Evolutionary conservation across 2,888 invertebrate species (phyloP), one percentile per base, ranked within the genome.

Genomic region (Anthoptus insignis): DNA sequence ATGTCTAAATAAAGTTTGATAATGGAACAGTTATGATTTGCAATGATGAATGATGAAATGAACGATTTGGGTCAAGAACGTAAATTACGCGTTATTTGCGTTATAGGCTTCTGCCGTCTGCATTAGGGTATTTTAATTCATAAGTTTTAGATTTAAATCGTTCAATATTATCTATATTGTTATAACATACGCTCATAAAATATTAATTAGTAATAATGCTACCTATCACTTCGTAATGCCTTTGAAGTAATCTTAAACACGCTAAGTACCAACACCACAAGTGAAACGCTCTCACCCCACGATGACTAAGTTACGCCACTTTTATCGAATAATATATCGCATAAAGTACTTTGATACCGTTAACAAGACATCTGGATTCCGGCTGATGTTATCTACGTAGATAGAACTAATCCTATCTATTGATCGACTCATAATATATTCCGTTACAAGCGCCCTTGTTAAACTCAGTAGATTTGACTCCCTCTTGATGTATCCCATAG

Each of bases 361-460:
- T 59, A 59, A 65, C 64, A 64, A 64, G 64, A 64, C 58, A 64
- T 64, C 58, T 64, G 58, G 52, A 57, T 52, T 45, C 39, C 58
- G 64, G 52, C 59, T 67, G 59, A 68, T 73, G 63, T 70, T 72
- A 71, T 73, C 68, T 65, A 53, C 65, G 57, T 53, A 73, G 64
- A 65, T 69, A 66, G 60, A 57, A 69, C 66, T 71, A 83, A 82
- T 80, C 73, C 77, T 76, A 78, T 79, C 76, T 82, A 89, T 86
- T 81, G 87, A 88, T 88, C 86, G 77, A 70, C 75, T 78, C 80
- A 82, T 91, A 87, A 89, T 86, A 84, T 87, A 89, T 89, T 88
- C 89, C 73, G 80, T 78, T 83, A 83, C 85, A 85, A 88, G 86
- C 81, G 84, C 87, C 89, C 90, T 89, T 87, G 89, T 90, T 88